phyloP scores from a whole-genome alignment of 2,888 invertebrate species.

The Lasioglossum calceatum region DNA sequence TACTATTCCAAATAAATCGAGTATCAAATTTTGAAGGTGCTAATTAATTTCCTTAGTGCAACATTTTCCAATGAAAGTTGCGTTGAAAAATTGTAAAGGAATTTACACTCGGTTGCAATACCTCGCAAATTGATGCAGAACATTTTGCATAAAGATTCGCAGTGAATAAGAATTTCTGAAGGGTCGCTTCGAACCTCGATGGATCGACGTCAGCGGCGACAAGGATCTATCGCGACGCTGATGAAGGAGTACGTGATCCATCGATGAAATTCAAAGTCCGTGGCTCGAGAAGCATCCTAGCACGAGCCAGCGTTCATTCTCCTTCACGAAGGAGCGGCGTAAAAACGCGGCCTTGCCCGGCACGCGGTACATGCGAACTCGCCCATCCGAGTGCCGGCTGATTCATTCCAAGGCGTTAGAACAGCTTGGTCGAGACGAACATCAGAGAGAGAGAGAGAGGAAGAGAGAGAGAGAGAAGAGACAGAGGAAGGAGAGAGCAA shows the following conservation, averaged over 20 bases:
- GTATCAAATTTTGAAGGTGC: too few species aligned
- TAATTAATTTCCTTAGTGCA: too few species aligned
- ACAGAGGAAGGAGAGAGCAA: not conserved
- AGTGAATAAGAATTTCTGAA: not conserved
- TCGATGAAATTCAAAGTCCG: conserved; percentile 8
- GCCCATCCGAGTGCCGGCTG: conserved; percentile 63
- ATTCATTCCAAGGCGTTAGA: conserved; percentile 63
- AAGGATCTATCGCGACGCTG: not conserved
- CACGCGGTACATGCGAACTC: conserved; percentile 74
- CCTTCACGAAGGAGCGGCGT: conserved; percentile 55
- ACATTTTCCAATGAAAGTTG: too few species aligned
- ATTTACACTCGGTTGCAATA: not conserved
- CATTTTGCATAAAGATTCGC: not conserved
- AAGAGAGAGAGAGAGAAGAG: conserved; percentile 16
- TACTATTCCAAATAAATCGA: too few species aligned
- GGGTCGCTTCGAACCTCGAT: not conserved
- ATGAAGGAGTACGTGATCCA: not conserved
- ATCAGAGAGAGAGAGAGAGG: not conserved
- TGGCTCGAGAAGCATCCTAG: conserved; percentile 43
- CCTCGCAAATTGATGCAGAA: not conserved
- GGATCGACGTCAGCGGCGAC: not conserved
- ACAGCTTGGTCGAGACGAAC: conserved; percentile 12
- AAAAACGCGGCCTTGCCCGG: conserved; percentile 76
- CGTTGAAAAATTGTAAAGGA: too few species aligned
- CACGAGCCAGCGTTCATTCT: conserved; percentile 55